phyloP scores from a whole-genome alignment of 2,113 vertebrate species.

The Solea solea region DNA sequence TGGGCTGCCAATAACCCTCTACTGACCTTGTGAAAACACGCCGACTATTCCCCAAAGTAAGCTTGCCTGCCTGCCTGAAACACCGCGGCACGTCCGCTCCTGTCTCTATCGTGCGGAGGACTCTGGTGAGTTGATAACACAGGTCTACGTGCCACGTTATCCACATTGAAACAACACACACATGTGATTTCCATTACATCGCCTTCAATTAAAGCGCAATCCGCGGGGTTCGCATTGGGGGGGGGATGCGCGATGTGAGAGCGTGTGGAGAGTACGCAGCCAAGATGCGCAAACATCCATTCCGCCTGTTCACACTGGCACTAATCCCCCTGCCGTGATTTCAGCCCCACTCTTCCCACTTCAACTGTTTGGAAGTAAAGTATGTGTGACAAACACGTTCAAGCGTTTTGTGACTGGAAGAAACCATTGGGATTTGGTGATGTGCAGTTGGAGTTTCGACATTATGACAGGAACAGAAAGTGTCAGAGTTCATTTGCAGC shows the following conservation, averaged over 20 bases:
- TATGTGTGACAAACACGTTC: slow-evolving; percentile 1
- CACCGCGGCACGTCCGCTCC: slow-evolving; percentile 52
- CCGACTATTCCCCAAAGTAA: slow-evolving; percentile 65
- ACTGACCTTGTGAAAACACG: slow-evolving; percentile 77
- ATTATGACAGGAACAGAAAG: slow-evolving; percentile 59
- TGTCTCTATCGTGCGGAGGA: slow-evolving; percentile 44
- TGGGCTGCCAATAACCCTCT: slow-evolving; percentile 64
- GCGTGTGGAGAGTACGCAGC: background rate
- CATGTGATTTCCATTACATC: background rate
- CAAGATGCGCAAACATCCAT: slow-evolving; percentile 28
- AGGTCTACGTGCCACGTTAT: slow-evolving; percentile 10
- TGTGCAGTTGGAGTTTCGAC: slow-evolving; percentile 36
- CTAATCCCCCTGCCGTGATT: slow-evolving; percentile 21
- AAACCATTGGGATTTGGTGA: slow-evolving; percentile 19
- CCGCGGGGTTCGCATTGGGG: background rate
- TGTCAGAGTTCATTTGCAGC: slow-evolving; percentile 42
- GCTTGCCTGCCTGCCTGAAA: slow-evolving; percentile 37
- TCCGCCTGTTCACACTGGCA: background rate
- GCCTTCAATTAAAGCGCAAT: background rate
- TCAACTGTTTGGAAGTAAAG: slow-evolving; percentile 1
- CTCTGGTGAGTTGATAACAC: slow-evolving; percentile 28
- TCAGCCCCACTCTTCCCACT: background rate
- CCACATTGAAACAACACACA: background rate
- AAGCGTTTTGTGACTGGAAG: slow-evolving; percentile 18
- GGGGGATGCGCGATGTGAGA: background rate